A percentile compares a stretch with the other conserved stretches of the same genome.
Evolutionary conservation across 2,888 invertebrate species (phyloP).

Genomic region (Acronicta alni): DNA sequence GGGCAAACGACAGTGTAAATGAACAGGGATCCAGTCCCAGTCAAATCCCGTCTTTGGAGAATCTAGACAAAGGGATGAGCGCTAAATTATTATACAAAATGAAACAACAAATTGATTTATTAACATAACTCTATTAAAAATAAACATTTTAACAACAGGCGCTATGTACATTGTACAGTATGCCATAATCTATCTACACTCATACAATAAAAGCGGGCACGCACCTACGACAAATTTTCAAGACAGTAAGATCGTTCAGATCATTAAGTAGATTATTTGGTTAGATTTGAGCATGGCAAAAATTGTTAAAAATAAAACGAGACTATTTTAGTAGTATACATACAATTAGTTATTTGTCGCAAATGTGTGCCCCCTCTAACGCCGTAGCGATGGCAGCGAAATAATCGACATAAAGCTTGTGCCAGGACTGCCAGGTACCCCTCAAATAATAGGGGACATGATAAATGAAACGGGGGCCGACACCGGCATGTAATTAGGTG

Average conservation of each 20-base stretch:
- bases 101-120: constrained; percentile 80
- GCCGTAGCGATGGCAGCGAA: constrained; percentile 51
- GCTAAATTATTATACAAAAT: constrained; percentile 63
- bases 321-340: constrained; percentile 37
- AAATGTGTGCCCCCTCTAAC: constrained; percentile 35
- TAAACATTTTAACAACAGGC: constrained; percentile 88
- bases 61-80: too few relatives aligned
- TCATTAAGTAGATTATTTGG: constrained; percentile 46
- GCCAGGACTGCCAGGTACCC: constrained; percentile 24
- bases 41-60: too few relatives aligned
- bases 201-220: constrained; percentile 62
- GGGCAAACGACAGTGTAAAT: too few relatives aligned
- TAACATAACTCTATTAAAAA: constrained; percentile 89
- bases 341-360: constrained; percentile 36
- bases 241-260: constrained; percentile 37
- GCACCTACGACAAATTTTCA: constrained; percentile 37
- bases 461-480: constrained; percentile 18
- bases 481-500: constrained; percentile 8
- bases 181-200: constrained; percentile 81
- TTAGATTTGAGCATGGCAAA: constrained; percentile 27
- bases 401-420: constrained; percentile 41
- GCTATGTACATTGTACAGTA: constrained; percentile 80
- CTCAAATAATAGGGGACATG: constrained; percentile 17
- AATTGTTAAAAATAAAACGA: constrained; percentile 26
- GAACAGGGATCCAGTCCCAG: too few relatives aligned